These are phyloP conservation scores for Andrena praecox DNA, from an alignment of 2,888 invertebrate genomes.

Conservation along the genomic window DNA sequence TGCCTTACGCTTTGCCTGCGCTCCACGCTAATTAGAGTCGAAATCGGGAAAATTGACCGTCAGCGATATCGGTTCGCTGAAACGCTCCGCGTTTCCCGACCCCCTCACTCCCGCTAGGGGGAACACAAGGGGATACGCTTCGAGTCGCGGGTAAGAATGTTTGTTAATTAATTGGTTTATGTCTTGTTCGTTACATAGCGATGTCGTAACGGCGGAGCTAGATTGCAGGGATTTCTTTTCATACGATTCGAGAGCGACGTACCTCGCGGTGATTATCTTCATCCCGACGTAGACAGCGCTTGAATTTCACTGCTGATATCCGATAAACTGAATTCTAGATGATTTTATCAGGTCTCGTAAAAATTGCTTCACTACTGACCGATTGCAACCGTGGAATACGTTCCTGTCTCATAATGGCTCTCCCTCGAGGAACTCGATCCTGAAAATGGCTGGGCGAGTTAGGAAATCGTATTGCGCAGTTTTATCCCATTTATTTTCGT, in stretches of 20 bases:
- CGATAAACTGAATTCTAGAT: neutral
- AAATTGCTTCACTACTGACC: too few species aligned
- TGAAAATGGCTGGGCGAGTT: too few species aligned
- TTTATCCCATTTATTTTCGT: too few species aligned
- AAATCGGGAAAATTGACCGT: slow-evolving; percentile 51
- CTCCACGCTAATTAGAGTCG: slow-evolving; percentile 56
- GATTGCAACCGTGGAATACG: too few species aligned
- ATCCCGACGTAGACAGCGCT: neutral
- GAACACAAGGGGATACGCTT: neutral
- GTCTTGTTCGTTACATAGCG: neutral
- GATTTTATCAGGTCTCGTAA: neutral
- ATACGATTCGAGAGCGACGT: neutral
- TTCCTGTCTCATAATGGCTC: neutral
- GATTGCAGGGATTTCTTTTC: neutral
- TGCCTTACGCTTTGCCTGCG: slow-evolving; percentile 31
- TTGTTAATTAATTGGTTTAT: slow-evolving; percentile 32
- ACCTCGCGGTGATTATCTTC: neutral
- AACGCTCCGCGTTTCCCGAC: slow-evolving; percentile 11
- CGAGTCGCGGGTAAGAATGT: neutral
- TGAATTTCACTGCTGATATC: neutral
- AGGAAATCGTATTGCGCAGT: too few species aligned
- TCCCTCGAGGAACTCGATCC: neutral
- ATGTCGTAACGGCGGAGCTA: neutral
- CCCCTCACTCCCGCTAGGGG: too few species aligned
- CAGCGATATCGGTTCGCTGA: slow-evolving; percentile 7